A percentile compares a stretch with the other conserved stretches of the same genome.
Conservation (phyloP, 1,140 invertebrate genomes). For the Mamestra configurata region DNA sequence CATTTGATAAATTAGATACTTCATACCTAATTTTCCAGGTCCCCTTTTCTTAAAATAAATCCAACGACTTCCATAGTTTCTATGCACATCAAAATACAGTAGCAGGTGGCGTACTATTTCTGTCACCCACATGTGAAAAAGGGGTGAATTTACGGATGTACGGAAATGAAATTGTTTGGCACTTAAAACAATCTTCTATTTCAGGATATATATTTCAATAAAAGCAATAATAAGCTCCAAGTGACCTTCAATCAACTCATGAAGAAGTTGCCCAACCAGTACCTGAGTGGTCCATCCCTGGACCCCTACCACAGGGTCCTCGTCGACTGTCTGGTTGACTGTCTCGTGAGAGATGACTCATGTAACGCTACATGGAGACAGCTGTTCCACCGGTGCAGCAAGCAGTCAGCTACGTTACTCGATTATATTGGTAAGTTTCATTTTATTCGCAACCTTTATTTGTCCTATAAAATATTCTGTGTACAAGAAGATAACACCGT, state of each 20-base stretch:
- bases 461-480: too few relatives aligned
- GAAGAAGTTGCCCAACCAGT: slow-evolving; percentile 84
- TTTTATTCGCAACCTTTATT: neutral
- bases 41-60: too few relatives aligned
- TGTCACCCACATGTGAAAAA: too few relatives aligned
- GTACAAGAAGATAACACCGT: too few relatives aligned
- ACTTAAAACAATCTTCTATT: slow-evolving; percentile 39
- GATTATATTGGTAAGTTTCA: slow-evolving; percentile 78
- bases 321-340: slow-evolving; percentile 76
- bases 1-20: too few relatives aligned
- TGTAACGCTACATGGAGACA: slow-evolving; percentile 84
- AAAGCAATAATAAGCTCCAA: slow-evolving; percentile 82
- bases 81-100: too few relatives aligned
- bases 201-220: slow-evolving; percentile 82
- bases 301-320: slow-evolving; percentile 77
- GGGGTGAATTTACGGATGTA: too few relatives aligned
- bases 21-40: too few relatives aligned
- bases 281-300: slow-evolving; percentile 69
- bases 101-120: too few relatives aligned
- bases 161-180: too few relatives aligned
- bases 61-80: too few relatives aligned
- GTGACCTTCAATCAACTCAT: slow-evolving; percentile 84
- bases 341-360: slow-evolving; percentile 75
- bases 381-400: slow-evolving; percentile 79
- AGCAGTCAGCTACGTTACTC: slow-evolving; percentile 80